phyloP scores from a whole-genome alignment of 2,113 vertebrate genomes.

The Anhinga rufa region DNA sequence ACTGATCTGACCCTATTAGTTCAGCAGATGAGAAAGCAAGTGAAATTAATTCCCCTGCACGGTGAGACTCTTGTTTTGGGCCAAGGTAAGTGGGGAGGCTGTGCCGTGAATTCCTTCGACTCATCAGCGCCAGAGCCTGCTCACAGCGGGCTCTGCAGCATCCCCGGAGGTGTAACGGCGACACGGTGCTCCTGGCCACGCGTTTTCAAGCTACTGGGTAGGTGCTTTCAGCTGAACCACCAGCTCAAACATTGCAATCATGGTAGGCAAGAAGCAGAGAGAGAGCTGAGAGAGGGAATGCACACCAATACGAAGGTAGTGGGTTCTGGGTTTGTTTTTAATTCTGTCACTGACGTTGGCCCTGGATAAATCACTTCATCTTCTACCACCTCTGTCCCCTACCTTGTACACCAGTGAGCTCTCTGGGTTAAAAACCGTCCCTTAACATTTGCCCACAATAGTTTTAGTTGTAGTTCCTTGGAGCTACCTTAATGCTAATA shows the following conservation, averaged over 20 bases:
- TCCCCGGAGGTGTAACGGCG: accelerated
- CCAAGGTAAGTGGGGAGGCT: not conserved
- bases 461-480: not conserved
- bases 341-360: not conserved
- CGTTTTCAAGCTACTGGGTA: not conserved
- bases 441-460: not conserved
- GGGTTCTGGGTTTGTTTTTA: not conserved
- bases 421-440: not conserved
- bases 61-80: not conserved
- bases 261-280: not conserved
- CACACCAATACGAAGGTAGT: accelerated
- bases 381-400: not conserved
- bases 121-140: not conserved
- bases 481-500: too few relatives aligned
- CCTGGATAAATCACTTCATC: not conserved
- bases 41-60: slow-evolving; percentile 6
- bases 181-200: accelerated
- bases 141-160: not conserved
- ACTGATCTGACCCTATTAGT: slow-evolving; percentile 36
- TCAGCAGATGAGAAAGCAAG: slow-evolving; percentile 10
- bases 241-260: accelerated
- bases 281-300: not conserved
- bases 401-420: not conserved
- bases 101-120: not conserved
- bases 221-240: not conserved